Evolutionary conservation across 2,888 invertebrate species (phyloP), one percentile per base, ranked within the genome.

Genomic region (Troilus luridus): DNA sequence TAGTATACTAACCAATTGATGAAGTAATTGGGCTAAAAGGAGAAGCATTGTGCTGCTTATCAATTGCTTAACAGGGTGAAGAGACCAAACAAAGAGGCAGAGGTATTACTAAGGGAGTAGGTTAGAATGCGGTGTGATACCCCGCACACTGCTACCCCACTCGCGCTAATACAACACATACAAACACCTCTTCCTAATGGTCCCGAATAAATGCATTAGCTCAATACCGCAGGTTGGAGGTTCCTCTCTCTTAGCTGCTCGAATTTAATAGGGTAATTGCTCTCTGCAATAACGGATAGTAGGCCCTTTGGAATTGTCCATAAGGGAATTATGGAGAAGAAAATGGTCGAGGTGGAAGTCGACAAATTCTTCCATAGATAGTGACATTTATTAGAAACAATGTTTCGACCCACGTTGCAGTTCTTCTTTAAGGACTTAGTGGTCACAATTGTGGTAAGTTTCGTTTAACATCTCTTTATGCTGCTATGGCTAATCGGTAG

Each of bases 171-270:
- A 72, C 72, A 27, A 19, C 72, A 72, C 27, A 72, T 72, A 72
- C 72, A 72, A 72, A 27, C 14, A 27, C 72, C 72, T 72, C 72
- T 27, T 72, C 27, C 72, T 72, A 72, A 72, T 72, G 72, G 72
- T 27, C 27, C 72, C 72, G 72, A 72, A 72, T 72, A 72, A 72
- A 72, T 72, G 72, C 72, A 72, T 72, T 72, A 72, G 72, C 72
- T 7, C 14, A 14, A 72, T 72, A 72, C 72, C 72, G 72, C 72
- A 72, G 27, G 72, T 11, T 9, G 27, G 27, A 6, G 27, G 5
- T 27, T 14, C n/a, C 72, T 8, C 72, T 72, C 72, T 72, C 67
- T 67, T 0, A 67, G 24, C 10, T 27, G 24, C 19, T 5, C 72
- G 24, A 72, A 27, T 72, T 72, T 72, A 27, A 72, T 27, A 7